A percentile compares a stretch with the other conserved stretches of the same genome.
phyloP scores from a whole-genome alignment of 2,797 vertebrate species.

The Rhinatrema bivittatum region DNA sequence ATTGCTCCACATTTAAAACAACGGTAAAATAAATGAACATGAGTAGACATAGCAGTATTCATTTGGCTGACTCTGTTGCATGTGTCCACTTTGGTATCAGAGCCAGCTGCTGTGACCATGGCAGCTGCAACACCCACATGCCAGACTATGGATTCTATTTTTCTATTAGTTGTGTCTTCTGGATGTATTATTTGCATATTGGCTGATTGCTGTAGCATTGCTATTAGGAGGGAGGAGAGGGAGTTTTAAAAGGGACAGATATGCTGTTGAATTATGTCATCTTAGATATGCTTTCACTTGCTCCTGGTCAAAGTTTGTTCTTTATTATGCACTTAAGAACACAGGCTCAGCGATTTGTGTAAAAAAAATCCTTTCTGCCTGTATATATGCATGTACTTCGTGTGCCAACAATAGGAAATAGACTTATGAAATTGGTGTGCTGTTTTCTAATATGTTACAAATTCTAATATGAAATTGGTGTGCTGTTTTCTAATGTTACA shows the following conservation, averaged over 20 bases:
- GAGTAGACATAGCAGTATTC: background rate
- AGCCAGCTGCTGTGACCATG: background rate
- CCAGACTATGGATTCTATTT: background rate
- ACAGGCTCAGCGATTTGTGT: too few relatives aligned
- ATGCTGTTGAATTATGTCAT: background rate
- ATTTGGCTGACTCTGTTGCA: background rate
- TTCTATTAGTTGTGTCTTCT: rapidly evolving
- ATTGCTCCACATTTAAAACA: background rate
- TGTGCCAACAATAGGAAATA: too few relatives aligned
- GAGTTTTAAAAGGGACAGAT: background rate
- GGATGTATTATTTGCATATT: background rate
- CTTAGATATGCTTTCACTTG: background rate
- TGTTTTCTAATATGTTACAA: too few relatives aligned
- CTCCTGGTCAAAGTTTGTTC: too few relatives aligned
- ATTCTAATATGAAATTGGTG: too few relatives aligned
- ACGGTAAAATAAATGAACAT: background rate
- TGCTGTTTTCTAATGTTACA: too few relatives aligned
- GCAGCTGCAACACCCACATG: background rate
- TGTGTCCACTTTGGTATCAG: background rate
- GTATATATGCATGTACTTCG: too few relatives aligned
- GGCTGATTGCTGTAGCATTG: background rate
- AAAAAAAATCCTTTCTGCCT: too few relatives aligned
- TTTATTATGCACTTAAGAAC: too few relatives aligned
- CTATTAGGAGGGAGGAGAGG: background rate
- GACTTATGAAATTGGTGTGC: too few relatives aligned